Conservation (phyloP, 1,140 invertebrate species). For the Delia radicum region DNA sequence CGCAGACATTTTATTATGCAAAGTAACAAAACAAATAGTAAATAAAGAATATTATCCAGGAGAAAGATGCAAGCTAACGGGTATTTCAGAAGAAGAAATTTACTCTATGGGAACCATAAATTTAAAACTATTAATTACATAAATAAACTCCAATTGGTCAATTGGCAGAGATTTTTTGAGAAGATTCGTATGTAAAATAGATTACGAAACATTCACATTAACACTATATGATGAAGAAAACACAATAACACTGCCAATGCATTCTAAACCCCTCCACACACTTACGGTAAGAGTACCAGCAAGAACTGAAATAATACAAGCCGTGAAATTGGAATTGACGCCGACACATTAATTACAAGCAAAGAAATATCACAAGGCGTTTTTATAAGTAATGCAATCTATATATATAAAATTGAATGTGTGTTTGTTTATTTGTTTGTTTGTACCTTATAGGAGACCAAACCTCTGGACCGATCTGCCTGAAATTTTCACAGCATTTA, state of each 20-base stretch:
- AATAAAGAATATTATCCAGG: too few species aligned
- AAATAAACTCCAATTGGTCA: neutral
- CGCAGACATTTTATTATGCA: neutral
- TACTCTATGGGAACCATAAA: too few species aligned
- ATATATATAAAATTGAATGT: too few species aligned
- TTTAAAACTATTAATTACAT: too few species aligned
- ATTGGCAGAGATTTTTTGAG: conserved; percentile 18
- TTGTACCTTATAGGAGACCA: too few species aligned
- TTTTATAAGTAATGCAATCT: neutral
- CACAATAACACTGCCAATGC: neutral
- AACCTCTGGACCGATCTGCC: too few species aligned
- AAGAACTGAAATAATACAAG: conserved; percentile 1
- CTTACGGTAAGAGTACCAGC: neutral
- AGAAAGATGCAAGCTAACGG: too few species aligned
- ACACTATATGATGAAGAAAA: neutral
- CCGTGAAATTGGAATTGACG: neutral
- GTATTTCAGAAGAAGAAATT: too few species aligned
- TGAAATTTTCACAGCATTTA: too few species aligned
- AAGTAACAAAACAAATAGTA: too few species aligned
- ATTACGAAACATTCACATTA: neutral
- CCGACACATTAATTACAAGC: neutral
- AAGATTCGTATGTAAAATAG: neutral
- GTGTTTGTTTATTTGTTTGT: too few species aligned
- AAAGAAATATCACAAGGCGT: neutral
- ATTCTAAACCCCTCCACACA: neutral